Percentiles rank a stretch among this genome's conserved stretches.
These are phyloP conservation scores for Onychomys leucogaster DNA, from an alignment of 2,797 vertebrate species.

Conservation along the genomic window DNA sequence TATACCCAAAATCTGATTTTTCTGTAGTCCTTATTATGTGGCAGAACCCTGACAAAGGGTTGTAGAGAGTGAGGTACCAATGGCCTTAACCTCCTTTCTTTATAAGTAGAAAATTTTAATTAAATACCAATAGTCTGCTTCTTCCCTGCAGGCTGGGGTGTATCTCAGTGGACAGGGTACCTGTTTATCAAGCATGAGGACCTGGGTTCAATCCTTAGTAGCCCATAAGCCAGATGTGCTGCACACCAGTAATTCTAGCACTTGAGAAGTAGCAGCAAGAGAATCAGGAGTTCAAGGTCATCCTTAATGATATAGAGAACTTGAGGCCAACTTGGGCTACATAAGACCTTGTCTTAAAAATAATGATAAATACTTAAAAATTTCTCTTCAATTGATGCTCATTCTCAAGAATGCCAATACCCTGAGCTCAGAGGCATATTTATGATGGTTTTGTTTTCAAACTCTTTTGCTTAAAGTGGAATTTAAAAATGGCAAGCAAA, in stretches of 20 bases:
- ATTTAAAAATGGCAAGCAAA: constrained; percentile 24
- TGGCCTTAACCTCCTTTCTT: background rate
- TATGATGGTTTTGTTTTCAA: background rate
- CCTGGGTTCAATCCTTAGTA: background rate
- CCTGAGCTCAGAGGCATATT: background rate
- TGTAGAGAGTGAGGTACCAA: background rate
- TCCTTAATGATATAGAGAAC: background rate
- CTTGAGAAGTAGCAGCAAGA: background rate
- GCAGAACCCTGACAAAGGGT: background rate
- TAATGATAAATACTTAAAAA: background rate
- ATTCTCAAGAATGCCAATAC: background rate
- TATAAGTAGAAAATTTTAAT: background rate
- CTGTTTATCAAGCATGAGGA: background rate
- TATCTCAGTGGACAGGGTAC: background rate
- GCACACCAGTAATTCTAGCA: background rate
- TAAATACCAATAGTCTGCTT: background rate
- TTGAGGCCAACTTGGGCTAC: background rate
- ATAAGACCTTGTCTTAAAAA: background rate
- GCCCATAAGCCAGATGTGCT: background rate
- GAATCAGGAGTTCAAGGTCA: background rate
- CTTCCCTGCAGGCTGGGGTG: background rate
- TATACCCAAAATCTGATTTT: background rate
- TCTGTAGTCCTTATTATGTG: background rate
- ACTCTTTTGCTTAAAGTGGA: background rate
- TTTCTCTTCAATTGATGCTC: background rate